A percentile compares a stretch with the other conserved stretches of the same genome.
phyloP scores from a whole-genome alignment of 2,888 invertebrate species.

The Trisateles emortualis region DNA sequence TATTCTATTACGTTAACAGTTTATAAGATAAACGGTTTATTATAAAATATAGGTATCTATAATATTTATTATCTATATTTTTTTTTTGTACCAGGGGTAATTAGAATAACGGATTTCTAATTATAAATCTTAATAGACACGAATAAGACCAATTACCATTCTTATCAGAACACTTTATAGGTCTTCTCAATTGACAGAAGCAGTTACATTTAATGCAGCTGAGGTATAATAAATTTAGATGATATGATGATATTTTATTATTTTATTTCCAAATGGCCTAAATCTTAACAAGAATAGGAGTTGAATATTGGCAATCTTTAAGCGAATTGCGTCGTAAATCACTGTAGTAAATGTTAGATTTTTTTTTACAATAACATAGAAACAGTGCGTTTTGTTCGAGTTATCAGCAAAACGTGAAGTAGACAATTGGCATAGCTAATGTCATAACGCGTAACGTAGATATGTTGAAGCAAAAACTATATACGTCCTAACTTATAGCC shows the following conservation, averaged over 20 bases:
- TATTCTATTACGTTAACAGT: not conserved
- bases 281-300: not conserved
- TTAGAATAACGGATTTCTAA: not conserved
- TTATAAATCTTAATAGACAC: not conserved
- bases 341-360: constrained; percentile 8
- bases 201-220: not conserved
- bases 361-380: constrained; percentile 19
- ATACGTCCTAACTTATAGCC: constrained; percentile 11
- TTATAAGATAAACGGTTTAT: not conserved
- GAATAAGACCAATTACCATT: not conserved
- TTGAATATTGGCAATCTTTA: constrained; percentile 1
- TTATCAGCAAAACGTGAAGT: constrained; percentile 42
- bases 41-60: not conserved
- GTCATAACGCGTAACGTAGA: constrained; percentile 45
- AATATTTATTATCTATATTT: not conserved
- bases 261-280: not conserved
- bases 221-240: constrained; percentile 1
- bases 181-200: not conserved
- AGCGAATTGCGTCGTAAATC: constrained; percentile 16
- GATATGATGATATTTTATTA: not conserved
- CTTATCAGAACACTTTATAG: not conserved
- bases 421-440: constrained; percentile 47
- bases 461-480: constrained; percentile 30
- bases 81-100: not conserved
- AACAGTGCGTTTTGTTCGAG: constrained; percentile 23